Evolutionary conservation across 2,113 vertebrate genomes (phyloP), one percentile per base, ranked within the genome.

Genomic region (Oreotragus oreotragus): DNA sequence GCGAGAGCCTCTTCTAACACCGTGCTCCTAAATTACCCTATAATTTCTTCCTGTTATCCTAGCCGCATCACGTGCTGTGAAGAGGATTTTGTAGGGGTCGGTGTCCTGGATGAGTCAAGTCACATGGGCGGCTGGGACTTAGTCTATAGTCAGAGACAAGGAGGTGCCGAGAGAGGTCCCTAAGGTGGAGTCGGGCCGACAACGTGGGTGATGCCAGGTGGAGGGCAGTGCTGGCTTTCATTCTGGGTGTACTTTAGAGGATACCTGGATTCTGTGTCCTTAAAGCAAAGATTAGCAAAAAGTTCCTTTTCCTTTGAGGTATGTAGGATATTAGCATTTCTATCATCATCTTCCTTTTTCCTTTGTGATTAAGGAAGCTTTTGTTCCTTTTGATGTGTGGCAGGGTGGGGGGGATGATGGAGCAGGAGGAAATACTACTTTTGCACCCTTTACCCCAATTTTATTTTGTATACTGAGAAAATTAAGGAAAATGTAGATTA

Each of bases 1-100:
- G 87, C 80, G 51, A 85, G 36, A 77, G 85, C 49, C 83, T 95
- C 90, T 97, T 88, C 94, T 88, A 81, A 95, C 25, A 62, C 39
- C 0, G 28, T 23, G 13, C 55, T 92, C 53, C 80, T 80, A 53
- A 96, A 94, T 88, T 73, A 85, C 39, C 77, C 60, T 77, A 36
- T 43, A 36, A 91, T 87, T 96, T 96, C 73, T 92, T 95, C 58
- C 70, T 73, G 13, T 84, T 66, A 43, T 43, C 43, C 43, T 43
- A 4, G 43, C 43, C 43, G 3, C 43, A 5, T 43, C 43, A 43
- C 43, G 43, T 43, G 43, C 43, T 43, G 43, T 43, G 43, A 43
- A 43, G 43, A 43, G 43, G 43, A 43, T 43, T 43, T 43, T 43
- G 43, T 43, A 43, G 43, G 43, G 5, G 43, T 43, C 43, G 43